Base-by-base conservation (phyloP, 2,113 vertebrate species). In the Paracanthobrama guichenoti region DNA sequence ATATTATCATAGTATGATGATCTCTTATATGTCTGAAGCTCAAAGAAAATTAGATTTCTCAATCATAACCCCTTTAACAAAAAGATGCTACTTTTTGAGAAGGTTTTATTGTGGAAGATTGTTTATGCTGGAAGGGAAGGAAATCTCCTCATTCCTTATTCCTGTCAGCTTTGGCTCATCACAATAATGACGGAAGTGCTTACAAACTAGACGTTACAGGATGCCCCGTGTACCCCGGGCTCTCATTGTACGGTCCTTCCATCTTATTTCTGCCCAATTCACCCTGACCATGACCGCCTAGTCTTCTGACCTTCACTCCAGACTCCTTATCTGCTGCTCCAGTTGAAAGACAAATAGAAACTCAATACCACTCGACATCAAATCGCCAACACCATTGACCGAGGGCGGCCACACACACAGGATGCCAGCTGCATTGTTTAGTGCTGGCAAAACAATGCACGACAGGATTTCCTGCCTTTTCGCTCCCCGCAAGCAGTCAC, bases 381-480 rank as follows among this genome's bases (percentile, higher is more conserved):
- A 26, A 74, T 83, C 28, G 16, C 62, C 50, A 83, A 26, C 75
- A 72, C 62, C 81, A 88, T 90, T 64, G 86, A 86, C 46, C 13
- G 22, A 64, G 22, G 22, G 72, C 73, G 48, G 77, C 66, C 50
- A 71, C 84, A 81, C 87, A 76, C 83, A 91, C 88, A 92, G 94
- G 94, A 94, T 92, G 93, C 93, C 86, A 50, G 76, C 50, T 85
- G 85, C 90, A 91, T 93, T 93, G 89, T 93, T 50, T 92, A 84
- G 87, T 85, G 57, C 86, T 84, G 87, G 90, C 82, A 88, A 87
- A 92, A 90, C 93, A 89, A 92, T 90, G 80, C 90, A 57, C 90
- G 89, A 86, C 92, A 93, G 83, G 92, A 93, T 93, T 92, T 94
- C 93, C 95, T 94, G 88, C 87, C 77, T 84, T 89, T 93, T 90